Base-by-base conservation (phyloP, 2,888 invertebrate genomes). In the Agrenia bidenticulata region DNA sequence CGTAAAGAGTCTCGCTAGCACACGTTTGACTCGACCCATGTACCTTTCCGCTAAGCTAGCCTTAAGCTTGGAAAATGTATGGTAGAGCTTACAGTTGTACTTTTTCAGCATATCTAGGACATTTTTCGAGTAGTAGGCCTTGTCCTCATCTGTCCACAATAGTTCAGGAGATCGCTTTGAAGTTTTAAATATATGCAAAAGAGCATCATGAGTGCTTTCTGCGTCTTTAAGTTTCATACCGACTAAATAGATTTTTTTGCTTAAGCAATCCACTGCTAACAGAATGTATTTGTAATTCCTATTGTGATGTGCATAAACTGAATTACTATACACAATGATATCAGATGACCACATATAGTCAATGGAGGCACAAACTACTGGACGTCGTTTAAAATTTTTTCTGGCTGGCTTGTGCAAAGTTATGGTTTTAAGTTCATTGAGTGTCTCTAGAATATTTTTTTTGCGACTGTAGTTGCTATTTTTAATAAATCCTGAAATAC, bases 341-440 rank as follows among this genome's bases (percentile, higher is more conserved):
- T 61, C 61, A 7, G 17, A n/a, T 23, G 53, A 23, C 61, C 61
- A 61, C 4, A 23, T 61, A 11, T 19, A 2, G 42, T 61, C 54
- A 41, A 61, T 53, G 19, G 21, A 37, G 11, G 32, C 19, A 7
- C 32, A 37, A n/a, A 61, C 37, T 2, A 61, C 41, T 24, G 21
- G 11, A 11, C 53, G 17, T 39, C 54, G 7, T 24, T 15, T 37
- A 41, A 41, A 61, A 9, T 21, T 4, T 37, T 24, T 32, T 21
- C 61, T 7, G 11, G 51, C 21, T 19, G 61, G 61, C 13, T 21
- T 15, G 23, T 61, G 61, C 1, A 61, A 2, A 5, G 61, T 24
- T 15, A 17, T 53, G 2, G 61, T 61, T 39, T 54, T 61, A 9
- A 61, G 7, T 15, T 45, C 45, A 45, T n/a, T 45, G 5, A 45